Percentiles rank a stretch among this genome's conserved stretches.
Conservation (phyloP, 2,888 invertebrate species). For the Oscheius sp. region DNA sequence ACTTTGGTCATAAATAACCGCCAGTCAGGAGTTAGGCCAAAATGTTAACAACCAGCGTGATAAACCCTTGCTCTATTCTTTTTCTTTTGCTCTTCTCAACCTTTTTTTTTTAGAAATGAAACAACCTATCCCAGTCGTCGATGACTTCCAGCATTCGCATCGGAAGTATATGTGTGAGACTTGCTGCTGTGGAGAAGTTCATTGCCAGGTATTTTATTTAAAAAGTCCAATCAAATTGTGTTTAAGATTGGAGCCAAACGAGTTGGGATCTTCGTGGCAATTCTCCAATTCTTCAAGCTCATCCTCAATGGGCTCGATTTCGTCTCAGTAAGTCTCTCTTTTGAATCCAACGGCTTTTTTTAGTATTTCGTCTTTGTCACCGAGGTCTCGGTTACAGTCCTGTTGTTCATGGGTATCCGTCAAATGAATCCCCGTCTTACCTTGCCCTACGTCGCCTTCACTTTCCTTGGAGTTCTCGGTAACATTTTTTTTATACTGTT, state of each 20-base stretch:
- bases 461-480: background rate
- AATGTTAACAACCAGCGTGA: too few relatives aligned
- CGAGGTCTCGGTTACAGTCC: background rate
- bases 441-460: slow-evolving; percentile 7
- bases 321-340: too few relatives aligned
- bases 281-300: background rate
- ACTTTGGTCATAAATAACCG: too few relatives aligned
- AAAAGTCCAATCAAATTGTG: background rate
- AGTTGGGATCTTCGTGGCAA: background rate
- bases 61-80: background rate
- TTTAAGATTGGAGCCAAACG: background rate
- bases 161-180: background rate
- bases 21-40: too few relatives aligned
- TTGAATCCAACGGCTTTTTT: too few relatives aligned
- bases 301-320: background rate
- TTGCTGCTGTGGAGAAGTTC: slow-evolving; percentile 8
- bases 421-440: background rate
- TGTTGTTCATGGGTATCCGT: slow-evolving; percentile 1
- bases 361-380: background rate
- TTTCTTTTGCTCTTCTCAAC: background rate
- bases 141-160: background rate
- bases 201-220: background rate
- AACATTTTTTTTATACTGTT: too few relatives aligned
- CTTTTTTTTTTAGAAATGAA: background rate
- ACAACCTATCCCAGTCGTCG: background rate